Base-by-base conservation (phyloP, 1,140 invertebrate species). In the Brachionus koreanus region DNA sequence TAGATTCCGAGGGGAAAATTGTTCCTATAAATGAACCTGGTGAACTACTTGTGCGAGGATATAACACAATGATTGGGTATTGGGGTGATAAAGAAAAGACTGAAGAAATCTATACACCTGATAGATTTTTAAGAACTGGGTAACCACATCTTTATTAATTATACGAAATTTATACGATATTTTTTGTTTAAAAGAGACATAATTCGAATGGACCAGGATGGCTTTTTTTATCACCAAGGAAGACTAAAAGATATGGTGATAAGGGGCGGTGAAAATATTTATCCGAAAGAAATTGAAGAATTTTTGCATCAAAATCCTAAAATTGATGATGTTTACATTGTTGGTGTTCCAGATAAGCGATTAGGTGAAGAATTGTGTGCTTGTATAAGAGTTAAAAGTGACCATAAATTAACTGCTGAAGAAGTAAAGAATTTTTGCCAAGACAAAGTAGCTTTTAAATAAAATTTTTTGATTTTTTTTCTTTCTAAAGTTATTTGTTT, bases 161-260 rank as follows among this genome's bases (percentile, higher is more conserved):
- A n/a, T n/a, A n/a, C n/a, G n/a, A n/a, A n/a, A n/a, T n/a, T n/a
- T n/a, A n/a, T n/a, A n/a, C n/a, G n/a, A n/a, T n/a, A n/a, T n/a
- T n/a, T n/a, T n/a, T n/a, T n/a, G n/a, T n/a, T n/a, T n/a, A n/a
- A 39, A 42, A 94, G 93, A 1, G 95, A 97, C 89, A 90, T 93
- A 83, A 94, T 93, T 49, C 85, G 93, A 0, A 89, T 97, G 82
- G 89, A 92, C 79, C 89, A 91, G 82, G 90, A 94, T 84, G 95
- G 95, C 1, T 94, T 94, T 85, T 92, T 93, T 0, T 86, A 89
- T 83, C 91, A 97, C 77, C 91, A 95, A 57, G 95, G 95, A 1
- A 90, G 95, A 76, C 87, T 93, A 2, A 97, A 97, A 87, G 95
- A 97, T 84, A 91, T 96, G 91, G 92, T 97, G 49, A 96, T 96